Conservation (phyloP, 2,797 vertebrate species). For the Phoxinus dragarum region DNA sequence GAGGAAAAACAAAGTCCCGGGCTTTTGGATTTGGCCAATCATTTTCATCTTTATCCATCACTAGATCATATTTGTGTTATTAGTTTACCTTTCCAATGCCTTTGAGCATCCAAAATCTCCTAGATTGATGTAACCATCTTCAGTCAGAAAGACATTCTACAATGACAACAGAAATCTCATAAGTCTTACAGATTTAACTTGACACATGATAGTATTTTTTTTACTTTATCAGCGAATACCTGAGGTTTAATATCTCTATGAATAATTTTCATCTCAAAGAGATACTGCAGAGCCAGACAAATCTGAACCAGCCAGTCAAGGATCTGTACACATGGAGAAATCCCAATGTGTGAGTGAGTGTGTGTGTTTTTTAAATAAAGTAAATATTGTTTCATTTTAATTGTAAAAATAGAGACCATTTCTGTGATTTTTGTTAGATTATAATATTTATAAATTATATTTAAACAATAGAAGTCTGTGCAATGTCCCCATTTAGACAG, state of each 20-base stretch:
- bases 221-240: background rate
- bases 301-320: slow-evolving; percentile 27
- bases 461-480: too few species aligned
- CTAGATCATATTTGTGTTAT: background rate
- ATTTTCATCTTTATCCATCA: background rate
- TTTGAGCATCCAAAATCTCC: slow-evolving; percentile 1
- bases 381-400: too few species aligned
- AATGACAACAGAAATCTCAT: background rate
- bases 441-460: too few species aligned
- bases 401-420: too few species aligned
- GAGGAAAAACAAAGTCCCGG: background rate
- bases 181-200: too few species aligned
- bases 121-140: background rate
- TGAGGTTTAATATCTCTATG: slow-evolving; percentile 29
- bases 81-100: background rate
- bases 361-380: background rate
- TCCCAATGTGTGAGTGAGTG: background rate
- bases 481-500: too few species aligned
- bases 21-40: background rate
- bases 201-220: background rate
- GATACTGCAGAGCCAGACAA: slow-evolving; percentile 5
- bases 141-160: slow-evolving; percentile 15
- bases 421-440: too few species aligned
- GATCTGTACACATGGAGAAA: background rate
- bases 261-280: background rate